These are phyloP conservation scores for Chloroceryle aenea DNA, from an alignment of 2,113 vertebrate genomes.

Conservation along the genomic window DNA sequence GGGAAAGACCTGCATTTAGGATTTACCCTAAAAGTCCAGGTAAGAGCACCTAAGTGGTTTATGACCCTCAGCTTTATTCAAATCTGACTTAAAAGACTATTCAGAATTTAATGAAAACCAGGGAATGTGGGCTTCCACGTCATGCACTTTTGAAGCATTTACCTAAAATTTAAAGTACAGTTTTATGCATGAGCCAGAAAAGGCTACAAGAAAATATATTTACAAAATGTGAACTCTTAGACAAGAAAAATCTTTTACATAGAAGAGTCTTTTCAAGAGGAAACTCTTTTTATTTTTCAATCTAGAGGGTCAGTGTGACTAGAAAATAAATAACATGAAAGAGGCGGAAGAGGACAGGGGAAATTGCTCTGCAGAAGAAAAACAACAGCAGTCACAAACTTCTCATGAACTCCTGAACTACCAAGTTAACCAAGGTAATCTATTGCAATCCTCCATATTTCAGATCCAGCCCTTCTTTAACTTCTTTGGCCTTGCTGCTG, in stretches of 20 bases:
- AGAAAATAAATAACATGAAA: slow-evolving; percentile 57
- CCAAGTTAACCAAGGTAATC: slow-evolving; percentile 30
- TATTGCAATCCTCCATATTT: background rate
- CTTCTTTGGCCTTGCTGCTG: background rate
- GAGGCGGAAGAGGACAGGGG: slow-evolving; percentile 8
- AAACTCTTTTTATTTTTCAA: slow-evolving; percentile 6
- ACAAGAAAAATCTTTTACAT: background rate
- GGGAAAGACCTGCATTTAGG: background rate
- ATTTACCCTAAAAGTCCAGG: background rate
- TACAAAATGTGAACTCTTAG: background rate
- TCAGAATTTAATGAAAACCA: background rate
- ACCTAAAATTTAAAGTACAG: background rate
- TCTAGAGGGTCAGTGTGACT: background rate
- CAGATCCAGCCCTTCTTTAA: background rate
- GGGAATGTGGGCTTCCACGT: background rate
- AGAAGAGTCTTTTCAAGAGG: background rate
- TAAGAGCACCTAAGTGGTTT: background rate
- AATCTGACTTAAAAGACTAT: background rate
- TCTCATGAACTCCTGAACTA: slow-evolving; percentile 60
- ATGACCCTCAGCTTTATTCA: background rate
- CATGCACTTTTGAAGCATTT: background rate
- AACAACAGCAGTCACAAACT: slow-evolving; percentile 45
- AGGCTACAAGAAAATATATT: background rate
- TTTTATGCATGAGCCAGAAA: background rate
- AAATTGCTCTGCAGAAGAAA: slow-evolving; percentile 53